phyloP scores from a whole-genome alignment of 2,797 vertebrate species.

The Sebastes matsubarae region DNA sequence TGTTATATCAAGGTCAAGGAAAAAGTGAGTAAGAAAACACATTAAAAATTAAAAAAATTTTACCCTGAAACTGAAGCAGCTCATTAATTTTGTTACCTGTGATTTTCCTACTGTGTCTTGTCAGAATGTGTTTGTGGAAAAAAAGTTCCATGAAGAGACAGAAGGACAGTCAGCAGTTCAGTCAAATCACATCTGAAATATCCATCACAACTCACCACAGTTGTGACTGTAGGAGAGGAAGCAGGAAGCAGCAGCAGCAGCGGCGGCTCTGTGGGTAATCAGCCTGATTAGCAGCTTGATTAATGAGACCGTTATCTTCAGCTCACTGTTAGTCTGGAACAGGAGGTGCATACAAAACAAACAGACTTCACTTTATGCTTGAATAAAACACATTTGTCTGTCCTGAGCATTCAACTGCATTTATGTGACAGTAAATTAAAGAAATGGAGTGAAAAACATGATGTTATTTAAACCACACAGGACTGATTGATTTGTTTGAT shows the following conservation, averaged over 20 bases:
- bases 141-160: not conserved
- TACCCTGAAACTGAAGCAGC: not conserved
- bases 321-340: not conserved
- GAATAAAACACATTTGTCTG: not conserved
- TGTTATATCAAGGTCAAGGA: too few relatives aligned
- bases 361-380: not conserved
- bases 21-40: too few relatives aligned
- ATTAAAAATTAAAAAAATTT: too few relatives aligned
- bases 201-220: not conserved
- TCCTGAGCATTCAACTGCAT: not conserved
- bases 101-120: too few relatives aligned
- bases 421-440: not conserved
- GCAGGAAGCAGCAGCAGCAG: not conserved
- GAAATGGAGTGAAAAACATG: not conserved
- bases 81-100: not conserved
- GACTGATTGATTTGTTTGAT: not conserved
- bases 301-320: not conserved
- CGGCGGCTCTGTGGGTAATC: conserved; percentile 14
- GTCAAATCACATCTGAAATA: not conserved
- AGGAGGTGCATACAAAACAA: not conserved
- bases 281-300: conserved; percentile 26
- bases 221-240: not conserved
- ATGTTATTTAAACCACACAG: not conserved
- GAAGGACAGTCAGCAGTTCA: not conserved
- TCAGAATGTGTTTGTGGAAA: not conserved